Evolutionary conservation across 1,140 invertebrate genomes (phyloP), one percentile per base, ranked within the genome.

Genomic region (Neuroterus valhalla): DNA sequence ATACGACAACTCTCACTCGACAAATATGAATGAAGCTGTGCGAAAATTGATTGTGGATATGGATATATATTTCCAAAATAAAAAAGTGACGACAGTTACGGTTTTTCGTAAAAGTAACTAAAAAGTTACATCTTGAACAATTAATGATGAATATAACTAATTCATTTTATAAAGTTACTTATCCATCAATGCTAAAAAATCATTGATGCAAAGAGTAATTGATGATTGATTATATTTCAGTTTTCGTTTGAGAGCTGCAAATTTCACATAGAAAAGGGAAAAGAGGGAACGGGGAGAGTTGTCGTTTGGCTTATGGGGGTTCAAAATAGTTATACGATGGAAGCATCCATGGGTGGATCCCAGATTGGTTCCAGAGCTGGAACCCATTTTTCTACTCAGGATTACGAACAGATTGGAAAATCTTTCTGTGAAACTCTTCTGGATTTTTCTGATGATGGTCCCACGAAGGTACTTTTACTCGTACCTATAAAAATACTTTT

Each of bases 281-380:
- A 98, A 90, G 97, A 98, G 90, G 97, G 97, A 1, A 98, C 97
- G 11, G 97, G 96, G 6, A 90, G 97, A 71, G 95, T 98, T 14
- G 96, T 98, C 0, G 94, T 98, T 80, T 98, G 96, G 96, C 95
- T 97, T 91, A 94, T 98, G 93, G 97, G 97, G 12, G 95, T 98
- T 19, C 93, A 94, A 62, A 97, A 98, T 81, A 98, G 96, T 88
- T 98, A 97, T 86, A 98, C 97, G 1, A 94, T 98, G 92, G 97
- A 98, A 90, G 96, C 96, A 2, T 98, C 96, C 0, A 96, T 98
- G 90, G 96, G 95, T 71, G 97, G 97, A 11, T 96, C 96, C 15
- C 94, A 93, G 72, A 86, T 96, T 31, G 94, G 94, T 1, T 92
- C 92, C n/a, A 93, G 95, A 86, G 93, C 93, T 75, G 94, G 94